Evolutionary conservation across 2,113 vertebrate genomes (phyloP).

Genomic region (Alouatta palliata): DNA sequence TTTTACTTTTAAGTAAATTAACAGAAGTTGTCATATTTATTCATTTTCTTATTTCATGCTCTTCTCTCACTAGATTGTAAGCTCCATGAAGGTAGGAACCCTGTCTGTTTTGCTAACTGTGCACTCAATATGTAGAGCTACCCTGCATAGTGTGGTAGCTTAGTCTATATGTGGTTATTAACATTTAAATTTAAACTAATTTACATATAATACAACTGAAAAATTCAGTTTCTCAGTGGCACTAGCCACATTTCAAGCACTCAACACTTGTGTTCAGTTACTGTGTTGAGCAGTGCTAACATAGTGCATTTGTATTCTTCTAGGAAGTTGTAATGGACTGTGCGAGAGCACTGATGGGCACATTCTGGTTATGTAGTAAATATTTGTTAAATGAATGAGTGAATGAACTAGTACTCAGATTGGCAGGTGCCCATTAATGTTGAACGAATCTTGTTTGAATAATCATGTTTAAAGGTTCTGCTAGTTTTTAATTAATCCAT

Average conservation of each 20-base stretch:
- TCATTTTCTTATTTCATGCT: not conserved
- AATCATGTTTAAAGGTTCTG: not conserved
- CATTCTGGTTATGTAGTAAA: not conserved
- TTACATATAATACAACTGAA: constrained; percentile 13
- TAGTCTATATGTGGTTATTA: not conserved
- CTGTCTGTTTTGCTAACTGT: not conserved
- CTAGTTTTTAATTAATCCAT: constrained; percentile 5
- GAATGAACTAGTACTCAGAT: not conserved
- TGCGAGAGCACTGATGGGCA: not conserved
- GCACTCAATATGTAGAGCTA: not conserved
- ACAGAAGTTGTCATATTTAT: not conserved
- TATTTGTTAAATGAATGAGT: not conserved
- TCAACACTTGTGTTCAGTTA: not conserved
- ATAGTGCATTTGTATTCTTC: not conserved
- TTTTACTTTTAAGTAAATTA: not conserved
- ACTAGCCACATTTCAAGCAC: not conserved
- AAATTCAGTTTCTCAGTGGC: not conserved
- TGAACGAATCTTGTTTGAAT: not conserved
- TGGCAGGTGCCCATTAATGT: not conserved
- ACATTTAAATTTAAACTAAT: not conserved
- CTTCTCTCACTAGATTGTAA: not conserved
- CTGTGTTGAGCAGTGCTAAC: not conserved
- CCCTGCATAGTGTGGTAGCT: not conserved
- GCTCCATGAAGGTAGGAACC: not conserved
- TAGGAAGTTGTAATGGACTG: not conserved